Evolutionary conservation across 30 jellyfish, hydroid and myxozoan species (phyloP).

Genomic region (Nemopilema nomurai): DNA sequence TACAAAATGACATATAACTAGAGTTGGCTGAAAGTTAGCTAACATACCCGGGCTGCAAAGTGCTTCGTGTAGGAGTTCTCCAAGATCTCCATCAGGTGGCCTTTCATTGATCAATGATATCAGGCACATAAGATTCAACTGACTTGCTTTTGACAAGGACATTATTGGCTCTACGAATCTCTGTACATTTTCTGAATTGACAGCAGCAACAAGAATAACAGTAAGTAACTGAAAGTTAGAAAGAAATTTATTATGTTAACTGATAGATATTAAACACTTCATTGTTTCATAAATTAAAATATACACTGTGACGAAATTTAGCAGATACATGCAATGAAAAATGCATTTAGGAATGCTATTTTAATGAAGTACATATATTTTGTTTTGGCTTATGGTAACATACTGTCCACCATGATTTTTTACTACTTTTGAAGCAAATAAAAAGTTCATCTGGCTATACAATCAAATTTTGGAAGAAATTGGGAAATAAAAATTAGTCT

Average conservation of each 20-base stretch:
- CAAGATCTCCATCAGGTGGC: constrained; percentile 17
- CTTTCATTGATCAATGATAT: constrained; percentile 28
- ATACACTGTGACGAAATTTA: too few relatives aligned
- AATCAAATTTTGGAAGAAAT: neutral
- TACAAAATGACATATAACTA: neutral
- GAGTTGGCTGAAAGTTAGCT: neutral
- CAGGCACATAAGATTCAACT: constrained; percentile 26
- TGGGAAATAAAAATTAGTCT: neutral
- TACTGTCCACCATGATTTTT: too few relatives aligned
- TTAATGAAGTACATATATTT: too few relatives aligned
- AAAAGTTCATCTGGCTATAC: neutral
- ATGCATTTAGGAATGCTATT: too few relatives aligned
- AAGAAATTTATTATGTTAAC: too few relatives aligned
- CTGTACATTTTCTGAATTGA: constrained; percentile 29
- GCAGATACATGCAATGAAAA: too few relatives aligned
- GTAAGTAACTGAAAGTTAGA: constrained; percentile 27
- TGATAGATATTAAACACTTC: too few relatives aligned
- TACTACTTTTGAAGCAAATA: too few relatives aligned
- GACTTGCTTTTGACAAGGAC: constrained; percentile 19
- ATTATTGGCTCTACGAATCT: constrained; percentile 35
- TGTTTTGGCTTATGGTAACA: too few relatives aligned
- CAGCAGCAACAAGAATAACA: constrained; percentile 39
- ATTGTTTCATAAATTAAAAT: too few relatives aligned
- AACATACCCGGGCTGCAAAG: constrained; percentile 39
- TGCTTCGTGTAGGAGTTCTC: constrained; percentile 11